Base-by-base conservation (phyloP, 2,888 invertebrate species). In the Thymelicus lineola region DNA sequence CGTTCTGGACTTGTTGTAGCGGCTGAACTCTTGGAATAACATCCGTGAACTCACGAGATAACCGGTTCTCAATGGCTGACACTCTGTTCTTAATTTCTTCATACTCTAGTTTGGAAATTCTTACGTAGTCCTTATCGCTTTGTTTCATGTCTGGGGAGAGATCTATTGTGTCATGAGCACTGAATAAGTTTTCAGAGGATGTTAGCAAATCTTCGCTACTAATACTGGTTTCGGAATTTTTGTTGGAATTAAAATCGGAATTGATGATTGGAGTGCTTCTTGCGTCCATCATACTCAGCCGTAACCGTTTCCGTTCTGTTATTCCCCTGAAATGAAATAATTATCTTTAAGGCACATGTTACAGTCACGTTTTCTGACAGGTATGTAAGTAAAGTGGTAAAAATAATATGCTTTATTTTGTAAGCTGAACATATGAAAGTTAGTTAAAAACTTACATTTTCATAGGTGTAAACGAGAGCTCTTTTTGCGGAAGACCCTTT, bases 11-110 rank as follows among this genome's bases (percentile, higher is more conserved):
- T 79, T 95, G 94, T 74, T 95, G 94, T 55, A 95, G 88, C 5
- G 95, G 94, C 77, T 95, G 94, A 62, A 87, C 88, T 71, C 87
- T 84, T 12, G 90, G 91, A 76, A 89, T 90, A 45, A 89, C 92
- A 69, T 93, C 93, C 68, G 86, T 95, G 73, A 96, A 95, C 84
- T 96, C 96, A 81, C 96, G 94, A 9, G 96, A 96, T 75, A 97
- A 94, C 77, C 95, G 92, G 60, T 94, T 94, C 84, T 97, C 97
- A 70, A 97, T 96, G 6, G 96, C 96, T 0, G 95, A 95, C 10
- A 97, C 96, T 81, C 97, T 91, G 81, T 94, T 96, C 84, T 97
- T 96, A 60, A 97, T 97, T 76, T 96, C 96, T 84, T 97, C 96
- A 77, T 97, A 97, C 85, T 97, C 97, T 71, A 94, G 95, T 87